Evolutionary conservation across 2,888 invertebrate species (phyloP).

Genomic region (Taenaris catops): DNA sequence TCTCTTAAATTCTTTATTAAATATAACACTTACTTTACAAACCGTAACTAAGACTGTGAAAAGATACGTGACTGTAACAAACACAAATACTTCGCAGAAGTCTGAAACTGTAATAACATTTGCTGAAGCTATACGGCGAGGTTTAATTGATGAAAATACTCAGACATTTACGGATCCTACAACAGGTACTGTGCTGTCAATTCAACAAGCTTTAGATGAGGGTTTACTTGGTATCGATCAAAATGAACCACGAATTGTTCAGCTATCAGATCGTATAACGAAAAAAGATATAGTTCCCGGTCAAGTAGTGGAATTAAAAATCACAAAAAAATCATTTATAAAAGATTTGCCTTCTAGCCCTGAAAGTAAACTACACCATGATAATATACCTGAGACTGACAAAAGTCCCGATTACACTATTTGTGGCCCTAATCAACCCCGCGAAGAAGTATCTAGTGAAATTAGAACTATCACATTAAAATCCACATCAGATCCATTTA

Average conservation of each 20-base stretch:
- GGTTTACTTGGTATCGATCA: constrained; percentile 84
- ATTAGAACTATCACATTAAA: constrained; percentile 61
- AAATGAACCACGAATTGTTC: constrained; percentile 60
- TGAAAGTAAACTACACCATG: constrained; percentile 69
- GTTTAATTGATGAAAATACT: constrained; percentile 88
- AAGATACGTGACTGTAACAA: constrained; percentile 88
- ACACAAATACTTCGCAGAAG: constrained; percentile 80
- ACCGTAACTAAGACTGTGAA: constrained; percentile 92
- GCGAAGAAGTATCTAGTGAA: constrained; percentile 43
- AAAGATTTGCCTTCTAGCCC: constrained; percentile 67
- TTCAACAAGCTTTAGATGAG: constrained; percentile 88
- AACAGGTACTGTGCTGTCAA: constrained; percentile 85
- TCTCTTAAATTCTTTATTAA: constrained; percentile 89
- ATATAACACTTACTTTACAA: constrained; percentile 92
- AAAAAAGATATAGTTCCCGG: constrained; percentile 64
- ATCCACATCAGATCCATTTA: constrained; percentile 67
- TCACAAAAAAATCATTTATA: constrained; percentile 72
- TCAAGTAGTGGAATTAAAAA: constrained; percentile 72
- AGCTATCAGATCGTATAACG: constrained; percentile 54
- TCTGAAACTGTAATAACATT: constrained; percentile 84
- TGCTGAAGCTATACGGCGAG: constrained; percentile 87
- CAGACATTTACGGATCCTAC: constrained; percentile 89
- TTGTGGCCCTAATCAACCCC: constrained; percentile 38
- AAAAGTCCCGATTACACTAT: constrained; percentile 77
- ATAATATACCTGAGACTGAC: constrained; percentile 76